Base-by-base conservation (phyloP, 2,888 invertebrate species). In the Psococerastis gibbosa region DNA sequence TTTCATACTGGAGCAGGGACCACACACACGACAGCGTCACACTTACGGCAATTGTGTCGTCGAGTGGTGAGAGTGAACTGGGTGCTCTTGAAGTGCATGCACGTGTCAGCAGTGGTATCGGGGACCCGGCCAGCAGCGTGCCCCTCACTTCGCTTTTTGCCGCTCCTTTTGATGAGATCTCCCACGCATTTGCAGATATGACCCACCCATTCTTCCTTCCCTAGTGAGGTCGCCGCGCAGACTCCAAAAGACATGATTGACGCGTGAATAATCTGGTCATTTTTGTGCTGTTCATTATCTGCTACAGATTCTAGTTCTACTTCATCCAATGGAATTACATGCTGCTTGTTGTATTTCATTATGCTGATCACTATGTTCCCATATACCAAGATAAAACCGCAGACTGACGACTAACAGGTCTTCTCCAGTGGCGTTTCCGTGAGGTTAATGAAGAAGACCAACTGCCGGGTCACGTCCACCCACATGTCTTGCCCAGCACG, bases 201-300 rank as follows among this genome's bases (percentile, higher is more conserved):
- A n/a, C 89, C 87, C 92, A 98, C 97, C 98, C 98, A 98, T 64
- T 99, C 97, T 54, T 84, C 81, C 64, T 97, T 98, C 62, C 98
- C 98, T 43, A 89, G 89, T 18, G 84, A 77, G 15, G 97, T 97
- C 34, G 95, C 95, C 44, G 98, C 98, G 62, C 91, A 97, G n/a
- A 99, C 98, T 38, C 92, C 91, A 69, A 98, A 99, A 32, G 97
- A 97, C 66, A 98, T 99, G 48, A 87, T 87, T 41, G 94, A 85
- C 32, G 95, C 97, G 54, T 88, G 79, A 54, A 98, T 92, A 50
- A 97, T 71, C 95, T 97, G 98, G 6, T 97, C 97, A 64, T 98
- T 95, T 56, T 84, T 78, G 59, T 84, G 79, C 61, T 83, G 83
- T 53, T 78, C 80, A 59, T 79, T 79, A 67, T 88, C 88, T 52